phyloP scores from a whole-genome alignment of 1,140 invertebrate genomes.

The Lithobius niger region DNA sequence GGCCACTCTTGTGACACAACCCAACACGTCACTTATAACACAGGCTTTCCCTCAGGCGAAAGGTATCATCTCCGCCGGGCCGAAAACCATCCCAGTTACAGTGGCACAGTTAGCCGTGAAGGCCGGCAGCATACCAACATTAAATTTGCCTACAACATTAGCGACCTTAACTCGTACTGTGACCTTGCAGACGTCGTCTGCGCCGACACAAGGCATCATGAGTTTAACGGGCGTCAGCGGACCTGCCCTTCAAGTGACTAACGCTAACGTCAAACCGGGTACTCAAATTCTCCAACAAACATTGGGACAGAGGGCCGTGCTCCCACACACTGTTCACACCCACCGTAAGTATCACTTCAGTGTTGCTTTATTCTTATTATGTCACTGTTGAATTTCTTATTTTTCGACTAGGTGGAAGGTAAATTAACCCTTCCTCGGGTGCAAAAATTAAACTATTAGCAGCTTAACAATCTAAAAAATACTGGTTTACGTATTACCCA shows the following conservation, averaged over 20 bases:
- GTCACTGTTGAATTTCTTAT: no score
- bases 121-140: neutral
- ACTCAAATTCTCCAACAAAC: neutral
- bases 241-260: no score
- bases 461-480: no score
- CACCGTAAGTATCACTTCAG: neutral
- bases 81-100: neutral
- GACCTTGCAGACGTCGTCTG: neutral
- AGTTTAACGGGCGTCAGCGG: neutral
- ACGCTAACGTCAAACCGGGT: neutral
- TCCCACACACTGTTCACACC: neutral
- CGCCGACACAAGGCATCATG: neutral
- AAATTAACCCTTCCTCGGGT: no score
- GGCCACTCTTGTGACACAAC: neutral
- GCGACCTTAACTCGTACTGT: neutral
- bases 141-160: neutral
- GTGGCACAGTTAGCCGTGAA: constrained; percentile 4
- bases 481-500: no score
- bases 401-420: no score
- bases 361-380: no score
- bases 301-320: neutral
- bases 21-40: no score
- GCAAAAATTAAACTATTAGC: no score
- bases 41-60: neutral
- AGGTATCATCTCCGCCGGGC: neutral